phyloP scores from a whole-genome alignment of 2,113 vertebrate species.

The Embiotoca jacksoni region DNA sequence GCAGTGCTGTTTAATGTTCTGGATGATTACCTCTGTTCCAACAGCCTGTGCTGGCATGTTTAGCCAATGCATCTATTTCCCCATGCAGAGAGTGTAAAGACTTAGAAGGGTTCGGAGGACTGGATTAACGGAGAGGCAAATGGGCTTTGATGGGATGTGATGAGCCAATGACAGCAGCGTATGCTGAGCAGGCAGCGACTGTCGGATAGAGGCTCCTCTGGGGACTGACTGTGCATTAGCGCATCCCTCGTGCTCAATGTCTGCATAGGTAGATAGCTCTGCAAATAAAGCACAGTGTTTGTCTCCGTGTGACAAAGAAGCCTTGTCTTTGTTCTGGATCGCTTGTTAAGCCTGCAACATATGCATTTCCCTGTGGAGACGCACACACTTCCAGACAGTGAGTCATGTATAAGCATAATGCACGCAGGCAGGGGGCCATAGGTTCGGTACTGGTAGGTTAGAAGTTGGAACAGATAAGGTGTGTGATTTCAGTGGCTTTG shows the following conservation, averaged over 20 bases:
- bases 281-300: not conserved
- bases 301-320: slow-evolving; percentile 25
- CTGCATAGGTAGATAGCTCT: slow-evolving; percentile 26
- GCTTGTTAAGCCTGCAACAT: slow-evolving; percentile 51
- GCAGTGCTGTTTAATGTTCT: slow-evolving; percentile 64
- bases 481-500: slow-evolving; percentile 36
- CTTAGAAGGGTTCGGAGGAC: slow-evolving; percentile 53
- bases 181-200: slow-evolving; percentile 56
- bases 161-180: slow-evolving; percentile 61
- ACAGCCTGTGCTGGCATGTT: slow-evolving; percentile 61
- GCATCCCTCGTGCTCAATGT: slow-evolving; percentile 45
- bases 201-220: slow-evolving; percentile 38
- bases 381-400: slow-evolving; percentile 11
- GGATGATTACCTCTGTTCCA: slow-evolving; percentile 61
- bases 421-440: slow-evolving; percentile 6
- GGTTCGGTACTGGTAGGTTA: slow-evolving; percentile 18
- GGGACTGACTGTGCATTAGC: slow-evolving; percentile 59
- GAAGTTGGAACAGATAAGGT: slow-evolving; percentile 8
- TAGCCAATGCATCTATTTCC: slow-evolving; percentile 62
- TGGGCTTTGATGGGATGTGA: slow-evolving; percentile 75
- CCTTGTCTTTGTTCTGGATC: slow-evolving; percentile 52
- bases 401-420: slow-evolving; percentile 22
- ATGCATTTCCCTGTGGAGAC: slow-evolving; percentile 42
- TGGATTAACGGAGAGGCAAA: slow-evolving; percentile 72
- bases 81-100: slow-evolving; percentile 64